These are phyloP conservation scores for Cherax quadricarinatus DNA, from an alignment of 1,140 invertebrate genomes.

Conservation along the genomic window DNA sequence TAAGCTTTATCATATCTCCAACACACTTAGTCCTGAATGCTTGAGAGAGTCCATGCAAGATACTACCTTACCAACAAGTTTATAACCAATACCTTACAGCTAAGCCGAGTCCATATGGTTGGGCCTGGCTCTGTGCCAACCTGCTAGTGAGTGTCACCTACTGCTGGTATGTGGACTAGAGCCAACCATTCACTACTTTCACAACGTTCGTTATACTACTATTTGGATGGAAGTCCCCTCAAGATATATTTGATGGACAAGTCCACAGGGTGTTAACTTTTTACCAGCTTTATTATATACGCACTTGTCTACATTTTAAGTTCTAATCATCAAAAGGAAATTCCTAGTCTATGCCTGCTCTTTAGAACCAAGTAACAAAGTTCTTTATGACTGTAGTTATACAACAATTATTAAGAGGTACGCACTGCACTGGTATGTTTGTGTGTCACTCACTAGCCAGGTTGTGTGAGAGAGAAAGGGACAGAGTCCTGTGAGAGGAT, in stretches of 20 bases:
- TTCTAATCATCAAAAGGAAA: conserved; percentile 57
- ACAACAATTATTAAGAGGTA: conserved; percentile 42
- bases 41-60: conserved; percentile 68
- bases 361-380: conserved; percentile 56
- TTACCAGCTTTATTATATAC: conserved; percentile 43
- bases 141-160: conserved; percentile 68
- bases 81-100: conserved; percentile 67
- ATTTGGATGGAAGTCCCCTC: conserved; percentile 54
- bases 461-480: conserved; percentile 68
- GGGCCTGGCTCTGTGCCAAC: conserved; percentile 67
- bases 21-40: conserved; percentile 69
- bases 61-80: conserved; percentile 64
- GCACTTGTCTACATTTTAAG: conserved; percentile 38
- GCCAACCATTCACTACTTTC: conserved; percentile 57
- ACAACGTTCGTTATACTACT: conserved; percentile 61
- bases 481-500: conserved; percentile 69
- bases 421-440: conserved; percentile 48
- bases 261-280: conserved; percentile 51
- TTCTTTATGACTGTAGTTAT: conserved; percentile 58
- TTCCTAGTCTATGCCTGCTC: conserved; percentile 67
- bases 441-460: conserved; percentile 68
- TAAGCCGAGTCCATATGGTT: conserved; percentile 62
- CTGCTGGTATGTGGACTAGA: conserved; percentile 52
- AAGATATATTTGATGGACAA: conserved; percentile 55
- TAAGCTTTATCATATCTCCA: conserved; percentile 51